Conservation (phyloP, 2,113 vertebrate genomes). For the Calypte anna region DNA sequence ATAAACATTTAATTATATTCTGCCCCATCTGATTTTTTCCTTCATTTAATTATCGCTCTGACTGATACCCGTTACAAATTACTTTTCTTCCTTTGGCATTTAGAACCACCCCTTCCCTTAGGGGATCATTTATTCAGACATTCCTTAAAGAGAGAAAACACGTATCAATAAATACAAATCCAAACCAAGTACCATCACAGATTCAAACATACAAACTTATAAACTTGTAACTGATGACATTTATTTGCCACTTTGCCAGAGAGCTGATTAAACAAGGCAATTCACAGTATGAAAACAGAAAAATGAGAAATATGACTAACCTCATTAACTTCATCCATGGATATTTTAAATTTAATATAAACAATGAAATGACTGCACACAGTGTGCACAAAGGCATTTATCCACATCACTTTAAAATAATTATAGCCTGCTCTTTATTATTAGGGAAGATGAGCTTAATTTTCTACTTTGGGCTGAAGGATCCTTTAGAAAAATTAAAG, state of each 20-base stretch:
- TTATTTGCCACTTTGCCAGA: not conserved
- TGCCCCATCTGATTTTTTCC: not conserved
- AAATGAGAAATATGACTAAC: constrained; percentile 2
- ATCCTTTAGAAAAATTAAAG: not conserved
- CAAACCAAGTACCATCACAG: not conserved
- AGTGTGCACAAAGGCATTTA: not conserved
- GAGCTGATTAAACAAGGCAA: not conserved
- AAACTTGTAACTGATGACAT: not conserved
- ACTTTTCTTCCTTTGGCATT: constrained; percentile 25
- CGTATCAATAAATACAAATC: not conserved
- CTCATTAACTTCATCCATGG: constrained; percentile 7
- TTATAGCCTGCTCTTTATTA: constrained; percentile 6
- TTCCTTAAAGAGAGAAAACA: constrained; percentile 30
- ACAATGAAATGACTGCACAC: not conserved
- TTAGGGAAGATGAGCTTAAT: constrained; percentile 1
- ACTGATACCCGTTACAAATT: not conserved
- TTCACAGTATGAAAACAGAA: not conserved
- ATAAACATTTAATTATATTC: constrained; percentile 11
- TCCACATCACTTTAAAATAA: constrained; percentile 7
- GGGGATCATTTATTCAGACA: constrained; percentile 26
- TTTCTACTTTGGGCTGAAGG: constrained; percentile 25
- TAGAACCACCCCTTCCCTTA: constrained; percentile 9
- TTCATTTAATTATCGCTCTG: not conserved
- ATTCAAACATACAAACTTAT: not conserved
- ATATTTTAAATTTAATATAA: constrained; percentile 23